Evolutionary conservation across 2,113 vertebrate species (phyloP), one percentile per base, ranked within the genome.

Genomic region (Hemibagrus wyckioides): DNA sequence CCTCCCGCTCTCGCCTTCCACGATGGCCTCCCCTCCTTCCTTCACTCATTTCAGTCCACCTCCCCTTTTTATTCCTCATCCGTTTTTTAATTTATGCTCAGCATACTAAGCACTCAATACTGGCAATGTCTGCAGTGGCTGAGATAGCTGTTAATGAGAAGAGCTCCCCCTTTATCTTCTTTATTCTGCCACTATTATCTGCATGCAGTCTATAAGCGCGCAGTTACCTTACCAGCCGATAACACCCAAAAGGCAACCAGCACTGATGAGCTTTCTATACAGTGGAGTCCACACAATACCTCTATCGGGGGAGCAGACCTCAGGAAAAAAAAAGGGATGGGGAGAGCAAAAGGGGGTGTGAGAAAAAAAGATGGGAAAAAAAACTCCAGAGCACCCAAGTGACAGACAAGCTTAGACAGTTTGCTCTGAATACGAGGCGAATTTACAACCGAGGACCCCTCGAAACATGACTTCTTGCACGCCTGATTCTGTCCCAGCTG

Each of bases 71-170:
- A 82, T 91, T 91, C 88, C 89, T 93, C 88, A 91, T 94, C 94
- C 94, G 93, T 95, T 94, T 95, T 94, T 95, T 97, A 98, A 98
- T 97, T 97, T 96, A 98, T 97, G 96, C 96, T 95, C 95, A 57
- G 83, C 92, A 93, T 94, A 92, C 93, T 92, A 94, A 94, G 93
- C 97, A 95, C 96, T 97, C 96, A 96, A 96, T 97, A 97, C 95
- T 95, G 94, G 91, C 95, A 95, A 95, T 93, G 97, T 95, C 97
- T 99, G 98, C 96, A 95, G 95, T 96, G 96, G 96, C 96, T 96
- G 93, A 98, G 98, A 99, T 99, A 99, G 97, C 96, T 96, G 97
- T 97, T 99, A 99, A 99, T 98, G 98, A 99, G 97, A 97, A 98
- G 97, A 97, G 96, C 95, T 96, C 95, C 94, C 94, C 94, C 96